Percentiles rank a stretch among this genome's conserved stretches.
phyloP scores from a whole-genome alignment of 2,888 invertebrate species.

The Anarsia innoxiella region DNA sequence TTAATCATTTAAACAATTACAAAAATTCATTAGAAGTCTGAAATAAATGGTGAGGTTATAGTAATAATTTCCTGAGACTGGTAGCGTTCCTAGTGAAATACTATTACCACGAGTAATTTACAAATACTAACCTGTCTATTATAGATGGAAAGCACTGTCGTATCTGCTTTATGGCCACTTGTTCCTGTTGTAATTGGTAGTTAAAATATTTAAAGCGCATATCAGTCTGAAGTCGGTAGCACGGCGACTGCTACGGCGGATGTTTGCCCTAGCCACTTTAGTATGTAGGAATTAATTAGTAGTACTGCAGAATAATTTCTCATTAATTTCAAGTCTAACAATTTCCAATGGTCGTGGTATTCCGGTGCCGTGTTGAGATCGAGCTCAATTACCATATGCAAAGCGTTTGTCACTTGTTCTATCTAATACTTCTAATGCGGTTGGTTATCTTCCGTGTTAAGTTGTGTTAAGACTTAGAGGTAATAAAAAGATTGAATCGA shows the following conservation, averaged over 20 bases:
- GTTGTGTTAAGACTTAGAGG: too few species aligned
- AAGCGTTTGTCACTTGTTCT: slow-evolving; percentile 25
- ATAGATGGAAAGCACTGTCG: background rate
- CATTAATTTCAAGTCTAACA: slow-evolving; percentile 32
- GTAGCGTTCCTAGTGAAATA: too few species aligned
- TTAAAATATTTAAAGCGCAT: slow-evolving; percentile 53
- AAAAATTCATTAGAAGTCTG: too few species aligned
- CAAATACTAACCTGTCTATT: too few species aligned
- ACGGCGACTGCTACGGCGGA: background rate
- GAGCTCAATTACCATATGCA: slow-evolving; percentile 43
- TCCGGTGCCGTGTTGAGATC: slow-evolving; percentile 45
- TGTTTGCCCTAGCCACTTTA: slow-evolving; percentile 38
- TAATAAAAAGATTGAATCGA: too few species aligned
- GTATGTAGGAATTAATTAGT: slow-evolving; percentile 28
- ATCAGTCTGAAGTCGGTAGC: slow-evolving; percentile 12
- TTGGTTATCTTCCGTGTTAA: too few species aligned
- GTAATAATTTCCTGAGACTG: too few species aligned
- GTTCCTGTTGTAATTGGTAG: slow-evolving; percentile 45
- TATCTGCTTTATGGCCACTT: slow-evolving; percentile 51
- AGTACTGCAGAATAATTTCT: slow-evolving; percentile 32
- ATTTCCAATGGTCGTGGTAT: slow-evolving; percentile 39
- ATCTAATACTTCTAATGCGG: slow-evolving; percentile 5
- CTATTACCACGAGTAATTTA: too few species aligned
- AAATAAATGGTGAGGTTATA: too few species aligned
- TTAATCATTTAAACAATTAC: too few species aligned